phyloP scores from a whole-genome alignment of 2,888 invertebrate species.

The Ophion costatus region DNA sequence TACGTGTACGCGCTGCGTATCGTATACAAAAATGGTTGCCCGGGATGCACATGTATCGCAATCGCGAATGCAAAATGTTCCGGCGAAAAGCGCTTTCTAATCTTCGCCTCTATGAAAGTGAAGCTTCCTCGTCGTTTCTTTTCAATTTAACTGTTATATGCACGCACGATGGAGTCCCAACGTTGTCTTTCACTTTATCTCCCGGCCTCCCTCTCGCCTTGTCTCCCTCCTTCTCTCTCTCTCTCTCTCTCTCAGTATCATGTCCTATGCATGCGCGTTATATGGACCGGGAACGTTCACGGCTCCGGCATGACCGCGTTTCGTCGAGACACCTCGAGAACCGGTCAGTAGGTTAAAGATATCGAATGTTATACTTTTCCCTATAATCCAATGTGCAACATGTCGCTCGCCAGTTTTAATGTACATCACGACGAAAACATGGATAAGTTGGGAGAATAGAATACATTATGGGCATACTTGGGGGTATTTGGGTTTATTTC shows the following conservation, averaged over 20 bases:
- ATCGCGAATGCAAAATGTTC: slow-evolving; percentile 7
- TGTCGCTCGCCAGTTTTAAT: slow-evolving; percentile 11
- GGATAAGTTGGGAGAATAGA: background rate
- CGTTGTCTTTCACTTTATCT: slow-evolving; percentile 54
- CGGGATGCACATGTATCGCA: slow-evolving; percentile 13
- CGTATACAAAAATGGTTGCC: slow-evolving; percentile 50
- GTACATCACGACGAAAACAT: background rate
- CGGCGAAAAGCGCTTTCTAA: slow-evolving; percentile 50
- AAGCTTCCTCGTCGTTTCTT: slow-evolving; percentile 30
- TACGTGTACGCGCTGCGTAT: slow-evolving; percentile 13
- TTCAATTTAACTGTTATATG: slow-evolving; percentile 12
- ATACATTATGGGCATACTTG: background rate
- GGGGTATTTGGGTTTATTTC: background rate
- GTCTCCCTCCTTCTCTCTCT: slow-evolving; percentile 6
- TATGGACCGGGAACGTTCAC: slow-evolving; percentile 43
- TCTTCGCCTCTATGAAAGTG: slow-evolving; percentile 25
- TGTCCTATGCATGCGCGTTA: slow-evolving; percentile 44
- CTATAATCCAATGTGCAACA: slow-evolving; percentile 64
- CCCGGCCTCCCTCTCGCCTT: background rate
- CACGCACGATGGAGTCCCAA: background rate
- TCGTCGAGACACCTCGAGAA: slow-evolving; percentile 70
- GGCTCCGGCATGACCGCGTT: slow-evolving; percentile 69
- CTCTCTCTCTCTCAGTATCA: slow-evolving; percentile 13
- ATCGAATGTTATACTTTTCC: slow-evolving; percentile 71
- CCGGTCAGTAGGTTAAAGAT: slow-evolving; percentile 82